phyloP scores from a whole-genome alignment of 1,140 invertebrate genomes.

The Drosophila teissieri region DNA sequence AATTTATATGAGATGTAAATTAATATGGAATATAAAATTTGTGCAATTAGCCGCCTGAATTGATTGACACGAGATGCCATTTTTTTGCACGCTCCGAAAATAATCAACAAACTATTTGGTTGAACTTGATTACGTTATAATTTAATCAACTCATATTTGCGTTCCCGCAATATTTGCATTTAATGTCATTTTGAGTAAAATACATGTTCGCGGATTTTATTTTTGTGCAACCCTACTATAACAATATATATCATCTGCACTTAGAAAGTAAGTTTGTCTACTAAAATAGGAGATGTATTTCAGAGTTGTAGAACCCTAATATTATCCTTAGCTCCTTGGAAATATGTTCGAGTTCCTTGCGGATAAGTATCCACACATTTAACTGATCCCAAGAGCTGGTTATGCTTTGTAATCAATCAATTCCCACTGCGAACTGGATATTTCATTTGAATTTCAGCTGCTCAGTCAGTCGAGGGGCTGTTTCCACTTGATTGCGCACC shows the following conservation, averaged over 20 bases:
- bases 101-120: conserved; percentile 28
- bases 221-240: background rate
- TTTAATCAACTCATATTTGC: conserved; percentile 22
- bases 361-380: conserved; percentile 7
- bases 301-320: too few relatives aligned
- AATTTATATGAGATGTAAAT: conserved; percentile 58
- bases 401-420: conserved; percentile 45
- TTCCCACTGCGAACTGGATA: conserved; percentile 30
- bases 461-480: conserved; percentile 33
- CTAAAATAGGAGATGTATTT: too few relatives aligned
- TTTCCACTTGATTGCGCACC: conserved; percentile 43
- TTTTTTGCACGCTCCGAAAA: conserved; percentile 11
- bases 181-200: background rate
- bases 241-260: background rate
- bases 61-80: conserved; percentile 16
- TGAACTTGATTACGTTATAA: conserved; percentile 33
- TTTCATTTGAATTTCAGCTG: conserved; percentile 58
- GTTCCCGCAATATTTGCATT: conserved; percentile 2
- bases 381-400: conserved; percentile 18
- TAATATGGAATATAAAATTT: conserved; percentile 51
- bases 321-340: background rate
- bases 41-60: conserved; percentile 51
- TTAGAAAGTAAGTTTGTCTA: too few relatives aligned
- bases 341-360: background rate
- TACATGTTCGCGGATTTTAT: background rate